phyloP scores from a whole-genome alignment of 1,140 invertebrate genomes.

The Periplaneta americana region DNA sequence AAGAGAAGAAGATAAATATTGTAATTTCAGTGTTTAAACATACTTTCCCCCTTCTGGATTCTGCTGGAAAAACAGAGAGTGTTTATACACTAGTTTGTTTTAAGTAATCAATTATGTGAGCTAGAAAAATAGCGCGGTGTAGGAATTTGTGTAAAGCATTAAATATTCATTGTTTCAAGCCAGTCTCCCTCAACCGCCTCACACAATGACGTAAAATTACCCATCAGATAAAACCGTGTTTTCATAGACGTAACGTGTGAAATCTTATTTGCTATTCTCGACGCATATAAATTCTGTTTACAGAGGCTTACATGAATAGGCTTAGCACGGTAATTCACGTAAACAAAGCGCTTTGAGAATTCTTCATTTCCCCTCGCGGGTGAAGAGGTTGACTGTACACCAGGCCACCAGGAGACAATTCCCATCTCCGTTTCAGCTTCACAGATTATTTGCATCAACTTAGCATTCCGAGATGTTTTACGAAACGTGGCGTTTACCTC shows the following conservation, averaged over 20 bases:
- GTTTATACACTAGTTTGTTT: too few relatives aligned
- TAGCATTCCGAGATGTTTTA: not conserved
- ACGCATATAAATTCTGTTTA: not conserved
- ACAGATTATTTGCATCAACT: not conserved
- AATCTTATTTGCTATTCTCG: not conserved
- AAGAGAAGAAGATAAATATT: too few relatives aligned
- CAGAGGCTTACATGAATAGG: not conserved
- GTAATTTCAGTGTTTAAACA: too few relatives aligned
- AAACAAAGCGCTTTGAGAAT: not conserved
- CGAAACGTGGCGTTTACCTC: not conserved
- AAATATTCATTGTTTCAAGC: too few relatives aligned
- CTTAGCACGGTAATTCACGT: not conserved
- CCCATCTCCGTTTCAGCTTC: not conserved
- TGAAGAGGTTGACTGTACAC: not conserved
- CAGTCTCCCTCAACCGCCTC: too few relatives aligned
- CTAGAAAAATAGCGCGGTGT: too few relatives aligned
- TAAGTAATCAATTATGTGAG: too few relatives aligned
- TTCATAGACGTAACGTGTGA: not conserved
- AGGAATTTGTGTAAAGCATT: too few relatives aligned
- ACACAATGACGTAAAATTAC: too few relatives aligned
- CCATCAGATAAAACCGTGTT: not conserved
- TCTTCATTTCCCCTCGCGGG: too few relatives aligned
- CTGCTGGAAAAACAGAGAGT: too few relatives aligned
- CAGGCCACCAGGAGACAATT: not conserved
- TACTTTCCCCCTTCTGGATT: too few relatives aligned